Evolutionary conservation across 2,113 vertebrate genomes (phyloP).

Genomic region (Micromys minutus): DNA sequence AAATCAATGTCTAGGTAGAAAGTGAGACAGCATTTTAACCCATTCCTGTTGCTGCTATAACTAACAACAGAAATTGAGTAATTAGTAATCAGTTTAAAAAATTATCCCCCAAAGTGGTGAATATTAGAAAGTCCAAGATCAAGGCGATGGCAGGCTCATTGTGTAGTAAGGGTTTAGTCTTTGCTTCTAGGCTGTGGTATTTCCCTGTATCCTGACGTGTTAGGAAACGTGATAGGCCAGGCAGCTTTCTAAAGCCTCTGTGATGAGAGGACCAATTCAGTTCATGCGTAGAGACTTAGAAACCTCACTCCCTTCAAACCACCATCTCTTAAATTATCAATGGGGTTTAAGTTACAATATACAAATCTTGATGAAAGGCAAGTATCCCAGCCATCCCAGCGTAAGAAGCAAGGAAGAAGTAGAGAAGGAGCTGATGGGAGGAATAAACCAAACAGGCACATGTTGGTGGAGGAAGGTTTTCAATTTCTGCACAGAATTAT

Average conservation of each 20-base stretch:
- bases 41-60: not conserved
- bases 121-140: not conserved
- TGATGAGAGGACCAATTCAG: not conserved
- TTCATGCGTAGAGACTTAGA: not conserved
- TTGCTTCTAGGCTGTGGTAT: not conserved
- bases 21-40: not conserved
- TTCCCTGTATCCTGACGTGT: not conserved
- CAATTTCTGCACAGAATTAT: not conserved
- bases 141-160: not conserved
- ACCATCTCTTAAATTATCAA: not conserved
- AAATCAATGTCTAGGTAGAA: not conserved
- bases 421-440: not conserved
- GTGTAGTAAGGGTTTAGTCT: not conserved
- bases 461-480: not conserved
- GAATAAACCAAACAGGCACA: not conserved
- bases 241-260: not conserved
- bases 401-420: not conserved
- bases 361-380: not conserved
- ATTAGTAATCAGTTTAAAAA: not conserved
- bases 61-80: not conserved
- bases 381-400: not conserved
- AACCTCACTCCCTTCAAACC: not conserved
- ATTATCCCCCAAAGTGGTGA: not conserved
- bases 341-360: not conserved
- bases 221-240: not conserved